phyloP scores from a whole-genome alignment of 2,888 invertebrate genomes.

The Erebia ligea region DNA sequence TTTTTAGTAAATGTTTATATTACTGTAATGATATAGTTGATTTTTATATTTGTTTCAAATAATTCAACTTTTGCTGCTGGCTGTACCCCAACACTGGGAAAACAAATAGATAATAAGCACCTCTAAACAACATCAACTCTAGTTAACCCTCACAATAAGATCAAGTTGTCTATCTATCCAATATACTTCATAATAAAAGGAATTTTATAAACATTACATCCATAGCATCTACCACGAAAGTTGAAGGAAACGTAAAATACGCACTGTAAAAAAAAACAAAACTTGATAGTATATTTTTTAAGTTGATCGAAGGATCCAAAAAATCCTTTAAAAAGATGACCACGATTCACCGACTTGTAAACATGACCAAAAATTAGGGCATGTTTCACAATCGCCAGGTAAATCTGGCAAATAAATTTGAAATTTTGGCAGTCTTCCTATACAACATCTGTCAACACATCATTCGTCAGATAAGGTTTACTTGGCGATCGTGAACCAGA shows the following conservation, averaged over 20 bases:
- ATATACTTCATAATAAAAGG: conserved; percentile 27
- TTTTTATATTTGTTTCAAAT: background rate
- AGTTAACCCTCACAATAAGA: conserved; percentile 23
- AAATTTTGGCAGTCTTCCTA: too few species aligned
- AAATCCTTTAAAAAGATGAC: too few species aligned
- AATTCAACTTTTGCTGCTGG: conserved; percentile 18
- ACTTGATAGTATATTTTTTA: background rate
- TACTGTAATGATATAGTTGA: background rate
- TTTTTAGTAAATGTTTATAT: too few species aligned
- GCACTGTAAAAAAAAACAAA: background rate
- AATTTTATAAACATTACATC: conserved; percentile 17
- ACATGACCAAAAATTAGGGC: too few species aligned
- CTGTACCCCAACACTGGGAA: conserved; percentile 34
- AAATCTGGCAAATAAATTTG: too few species aligned
- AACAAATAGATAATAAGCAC: conserved; percentile 35
- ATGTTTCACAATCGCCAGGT: too few species aligned
- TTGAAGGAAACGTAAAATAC: background rate
- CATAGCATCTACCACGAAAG: background rate
- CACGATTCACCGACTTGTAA: too few species aligned
- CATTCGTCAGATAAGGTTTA: too few species aligned
- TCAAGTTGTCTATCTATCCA: conserved; percentile 8
- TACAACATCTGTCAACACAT: too few species aligned
- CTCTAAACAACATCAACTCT: conserved; percentile 35
- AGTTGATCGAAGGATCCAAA: too few species aligned
- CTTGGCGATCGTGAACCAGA: too few species aligned